phyloP scores from a whole-genome alignment of 2,113 vertebrate genomes.

The Takifugu flavidus region DNA sequence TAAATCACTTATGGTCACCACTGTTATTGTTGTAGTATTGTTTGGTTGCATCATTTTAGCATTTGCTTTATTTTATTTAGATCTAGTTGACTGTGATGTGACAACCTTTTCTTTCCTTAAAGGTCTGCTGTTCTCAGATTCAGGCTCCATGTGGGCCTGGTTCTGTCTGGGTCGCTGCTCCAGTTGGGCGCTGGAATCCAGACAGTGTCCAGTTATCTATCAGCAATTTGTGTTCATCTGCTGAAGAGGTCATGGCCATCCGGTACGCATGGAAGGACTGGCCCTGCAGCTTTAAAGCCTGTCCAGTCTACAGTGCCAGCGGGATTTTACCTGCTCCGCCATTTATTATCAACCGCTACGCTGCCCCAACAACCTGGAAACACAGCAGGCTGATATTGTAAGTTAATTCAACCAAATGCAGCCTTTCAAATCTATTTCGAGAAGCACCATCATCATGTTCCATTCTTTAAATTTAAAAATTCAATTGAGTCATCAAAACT shows the following conservation, averaged over 20 bases:
- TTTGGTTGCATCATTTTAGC: not conserved
- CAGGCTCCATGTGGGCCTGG: not conserved
- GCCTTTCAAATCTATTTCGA: too few species aligned
- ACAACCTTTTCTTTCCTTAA: not conserved
- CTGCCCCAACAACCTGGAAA: not conserved
- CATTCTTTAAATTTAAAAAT: too few species aligned
- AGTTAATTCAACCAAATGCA: too few species aligned
- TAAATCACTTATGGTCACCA: too few species aligned
- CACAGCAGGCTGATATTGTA: too few species aligned
- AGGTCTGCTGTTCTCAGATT: conserved; percentile 77
- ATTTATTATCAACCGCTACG: conserved; percentile 55
- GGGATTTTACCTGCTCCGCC: conserved; percentile 81
- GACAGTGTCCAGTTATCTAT: conserved; percentile 62
- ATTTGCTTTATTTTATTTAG: not conserved
- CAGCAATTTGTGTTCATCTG: conserved; percentile 27
- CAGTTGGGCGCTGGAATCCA: conserved; percentile 29
- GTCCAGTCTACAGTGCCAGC: conserved; percentile 78
- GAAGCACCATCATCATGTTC: too few species aligned
- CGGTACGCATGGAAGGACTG: conserved; percentile 88
- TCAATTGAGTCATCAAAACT: too few species aligned
- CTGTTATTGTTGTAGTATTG: not conserved
- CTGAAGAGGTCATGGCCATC: conserved; percentile 52
- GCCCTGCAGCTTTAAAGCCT: conserved; percentile 85
- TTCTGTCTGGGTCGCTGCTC: conserved; percentile 70
- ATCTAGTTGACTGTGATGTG: not conserved